Evolutionary conservation across 1,140 invertebrate genomes (phyloP), one percentile per base, ranked within the genome.

Genomic region (Drosophila persimilis): DNA sequence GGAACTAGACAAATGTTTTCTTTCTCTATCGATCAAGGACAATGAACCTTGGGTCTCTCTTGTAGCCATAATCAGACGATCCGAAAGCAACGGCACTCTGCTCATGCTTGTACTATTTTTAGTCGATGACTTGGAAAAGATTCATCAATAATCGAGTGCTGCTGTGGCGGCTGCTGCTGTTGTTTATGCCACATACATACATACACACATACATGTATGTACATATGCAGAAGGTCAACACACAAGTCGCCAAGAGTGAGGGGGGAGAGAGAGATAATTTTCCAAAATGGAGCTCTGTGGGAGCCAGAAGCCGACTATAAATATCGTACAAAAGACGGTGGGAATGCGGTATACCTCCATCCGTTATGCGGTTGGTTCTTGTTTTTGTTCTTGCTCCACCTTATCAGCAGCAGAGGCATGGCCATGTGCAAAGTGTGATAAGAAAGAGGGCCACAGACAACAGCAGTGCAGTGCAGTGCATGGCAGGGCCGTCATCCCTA

Each of bases 401-500:
- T 2, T 17, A 26, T 29, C 44, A 31, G 20, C 15, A 29, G 29
- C 31, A 13, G 6, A 43, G 24, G 6, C 4, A 31, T 15, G 44
- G n/a, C 26, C 26, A 62, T 29, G 41, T 56, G 45, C 20, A 39
- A n/a, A 39, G n/a, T 50, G 20, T 26, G 29, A 58, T 65, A 48
- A 48, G 71, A 74, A 65, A 64, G 53, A 41, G 43, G 71, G 26
- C 71, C 71, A 43, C 71, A 74, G 71, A 73, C 70, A 73, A 72
- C 56, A 63, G 63, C 47, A n/a, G 7, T 11, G 6, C 43, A n/a
- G 7, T 11, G 6, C 43, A 11, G 41, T 24, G 43, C 41, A 45
- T 15, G 13, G 31, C 15, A 4, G 13, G 3, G 35, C 11, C 11
- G 3, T 39, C 35, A 39, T 13, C 35, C 11, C 11, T 13, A 39